Evolutionary conservation across 2,797 vertebrate species (phyloP).

Genomic region (Corythornis leucogaster): DNA sequence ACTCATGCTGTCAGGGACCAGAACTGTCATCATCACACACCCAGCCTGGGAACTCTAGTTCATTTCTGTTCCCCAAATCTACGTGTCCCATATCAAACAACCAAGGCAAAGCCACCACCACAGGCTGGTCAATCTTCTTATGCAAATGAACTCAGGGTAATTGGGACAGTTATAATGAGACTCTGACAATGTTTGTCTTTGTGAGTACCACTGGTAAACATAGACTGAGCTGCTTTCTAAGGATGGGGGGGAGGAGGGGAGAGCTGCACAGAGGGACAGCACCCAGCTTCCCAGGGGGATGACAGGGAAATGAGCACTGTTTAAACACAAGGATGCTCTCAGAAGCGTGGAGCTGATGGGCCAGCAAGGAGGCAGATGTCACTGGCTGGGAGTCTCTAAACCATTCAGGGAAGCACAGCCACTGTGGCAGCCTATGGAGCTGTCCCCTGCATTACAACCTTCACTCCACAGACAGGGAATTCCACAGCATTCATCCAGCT

Average conservation of each 20-base stretch:
- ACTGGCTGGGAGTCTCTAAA: background rate
- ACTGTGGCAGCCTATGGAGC: background rate
- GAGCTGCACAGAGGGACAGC: background rate
- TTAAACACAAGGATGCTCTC: background rate
- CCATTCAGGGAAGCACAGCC: background rate
- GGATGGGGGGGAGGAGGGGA: background rate
- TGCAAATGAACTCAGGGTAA: conserved; percentile 38
- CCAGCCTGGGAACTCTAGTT: background rate
- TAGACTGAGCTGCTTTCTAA: conserved; percentile 7
- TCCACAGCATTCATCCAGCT: background rate
- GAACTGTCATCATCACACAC: background rate
- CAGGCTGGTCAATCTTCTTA: conserved; percentile 23
- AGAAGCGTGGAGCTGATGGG: background rate
- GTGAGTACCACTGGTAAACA: conserved; percentile 14
- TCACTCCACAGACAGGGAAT: background rate
- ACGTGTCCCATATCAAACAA: background rate
- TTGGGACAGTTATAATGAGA: conserved; percentile 19
- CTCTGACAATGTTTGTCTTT: conserved; percentile 46
- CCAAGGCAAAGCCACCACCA: background rate
- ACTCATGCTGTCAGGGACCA: background rate
- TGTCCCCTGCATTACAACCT: background rate
- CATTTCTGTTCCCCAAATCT: background rate
- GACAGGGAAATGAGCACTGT: background rate
- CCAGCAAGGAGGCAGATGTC: background rate
- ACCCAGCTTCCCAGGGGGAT: background rate